These are phyloP conservation scores for Aurelia sp. DNA, from an alignment of 30 jellyfish, hydroid and myxozoan species.

Conservation along the genomic window DNA sequence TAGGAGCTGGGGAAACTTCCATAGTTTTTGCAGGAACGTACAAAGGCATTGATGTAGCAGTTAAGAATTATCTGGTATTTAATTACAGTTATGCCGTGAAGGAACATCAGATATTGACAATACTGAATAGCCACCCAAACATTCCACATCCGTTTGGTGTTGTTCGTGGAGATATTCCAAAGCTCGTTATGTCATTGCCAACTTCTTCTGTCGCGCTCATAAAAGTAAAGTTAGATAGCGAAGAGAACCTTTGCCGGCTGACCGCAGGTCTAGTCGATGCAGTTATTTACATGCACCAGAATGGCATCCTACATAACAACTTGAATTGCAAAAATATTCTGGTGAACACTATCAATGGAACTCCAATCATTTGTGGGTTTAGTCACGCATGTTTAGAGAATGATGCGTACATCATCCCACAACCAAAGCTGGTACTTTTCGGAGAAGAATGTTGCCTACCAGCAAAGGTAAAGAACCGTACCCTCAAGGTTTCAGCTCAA, in stretches of 20 bases:
- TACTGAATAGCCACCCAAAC: constrained; percentile 23
- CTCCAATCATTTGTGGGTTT: constrained; percentile 11
- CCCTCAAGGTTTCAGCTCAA: constrained; percentile 1
- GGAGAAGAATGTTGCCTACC: constrained; percentile 16
- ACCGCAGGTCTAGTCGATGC: constrained; percentile 11
- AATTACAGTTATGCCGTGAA: constrained; percentile 13
- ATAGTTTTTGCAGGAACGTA: constrained; percentile 14
- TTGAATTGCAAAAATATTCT: not conserved
- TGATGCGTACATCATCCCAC: constrained; percentile 15
- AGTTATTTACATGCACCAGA: not conserved
- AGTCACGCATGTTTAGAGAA: constrained; percentile 2
- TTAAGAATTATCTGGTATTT: constrained; percentile 11
- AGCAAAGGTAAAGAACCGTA: constrained; percentile 4
- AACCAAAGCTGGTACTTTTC: not conserved
- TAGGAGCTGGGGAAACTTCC: constrained; percentile 29
- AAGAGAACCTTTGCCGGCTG: constrained; percentile 14
- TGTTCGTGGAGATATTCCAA: constrained; percentile 19
- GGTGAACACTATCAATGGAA: not conserved
- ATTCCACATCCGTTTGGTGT: constrained; percentile 46
- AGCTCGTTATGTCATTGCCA: constrained; percentile 16
- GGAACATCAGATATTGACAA: constrained; percentile 27
- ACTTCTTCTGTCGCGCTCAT: constrained; percentile 6
- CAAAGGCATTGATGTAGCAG: constrained; percentile 15
- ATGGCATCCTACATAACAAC: not conserved
- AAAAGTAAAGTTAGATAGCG: constrained; percentile 4